Evolutionary conservation across 2,888 invertebrate genomes (phyloP).

Genomic region (Heteromyza rotundicornis): DNA sequence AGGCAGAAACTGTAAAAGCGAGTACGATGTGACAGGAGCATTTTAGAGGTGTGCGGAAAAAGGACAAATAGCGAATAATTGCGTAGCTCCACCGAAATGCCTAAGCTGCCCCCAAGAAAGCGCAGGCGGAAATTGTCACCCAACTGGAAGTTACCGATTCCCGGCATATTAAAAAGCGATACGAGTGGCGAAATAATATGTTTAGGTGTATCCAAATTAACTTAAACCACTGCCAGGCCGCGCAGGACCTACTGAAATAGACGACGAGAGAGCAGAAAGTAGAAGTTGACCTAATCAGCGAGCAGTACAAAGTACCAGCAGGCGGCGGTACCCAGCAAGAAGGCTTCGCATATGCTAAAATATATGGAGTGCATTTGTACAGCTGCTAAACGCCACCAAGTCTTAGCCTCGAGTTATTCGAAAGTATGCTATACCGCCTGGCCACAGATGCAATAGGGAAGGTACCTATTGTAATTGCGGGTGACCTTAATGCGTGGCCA

Average conservation of each 20-base stretch:
- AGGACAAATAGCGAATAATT: background rate
- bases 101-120: background rate
- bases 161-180: background rate
- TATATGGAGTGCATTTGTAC: background rate
- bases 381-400: constrained; percentile 20
- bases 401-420: background rate
- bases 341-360: constrained; percentile 10
- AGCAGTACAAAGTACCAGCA: background rate
- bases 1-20: background rate
- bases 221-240: constrained; percentile 5
- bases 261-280: background rate
- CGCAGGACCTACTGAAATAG: background rate
- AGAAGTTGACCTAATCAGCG: constrained; percentile 1
- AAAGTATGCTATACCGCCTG: background rate
- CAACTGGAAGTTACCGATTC: background rate
- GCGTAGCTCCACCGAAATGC: constrained; percentile 1
- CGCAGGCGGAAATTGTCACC: background rate
- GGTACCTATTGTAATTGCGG: background rate
- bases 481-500: constrained; percentile 19
- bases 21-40: background rate
- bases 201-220: constrained; percentile 1
- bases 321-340: background rate
- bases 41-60: background rate
- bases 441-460: background rate
- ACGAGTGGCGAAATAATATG: background rate